These are phyloP conservation scores for Bergia sp. DNA, from an alignment of 92 coral and sea anemone genomes.

Conservation along the genomic window DNA sequence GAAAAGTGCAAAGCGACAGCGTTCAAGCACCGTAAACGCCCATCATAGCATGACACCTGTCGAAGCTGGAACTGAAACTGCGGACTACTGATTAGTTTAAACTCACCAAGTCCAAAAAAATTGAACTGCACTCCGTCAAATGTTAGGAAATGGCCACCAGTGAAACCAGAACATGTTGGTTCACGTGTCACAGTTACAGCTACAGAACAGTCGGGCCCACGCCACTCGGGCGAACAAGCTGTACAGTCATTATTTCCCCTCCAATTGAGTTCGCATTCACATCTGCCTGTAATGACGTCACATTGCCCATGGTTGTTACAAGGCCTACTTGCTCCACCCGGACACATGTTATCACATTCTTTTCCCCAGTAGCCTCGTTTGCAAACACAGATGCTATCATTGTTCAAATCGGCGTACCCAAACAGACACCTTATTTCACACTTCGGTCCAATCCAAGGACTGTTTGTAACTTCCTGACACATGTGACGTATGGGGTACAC, in stretches of 20 bases:
- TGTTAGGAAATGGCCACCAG: constrained; percentile 69
- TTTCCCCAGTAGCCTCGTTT: constrained; percentile 66
- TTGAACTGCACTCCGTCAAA: constrained; percentile 67
- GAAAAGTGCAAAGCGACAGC: constrained; percentile 60
- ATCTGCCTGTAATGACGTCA: constrained; percentile 51
- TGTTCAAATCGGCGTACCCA: constrained; percentile 51
- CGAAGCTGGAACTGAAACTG: constrained; percentile 55
- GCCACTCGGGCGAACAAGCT: constrained; percentile 65
- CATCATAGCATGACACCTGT: constrained; percentile 69
- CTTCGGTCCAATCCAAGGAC: constrained; percentile 63
- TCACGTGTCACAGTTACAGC: constrained; percentile 48
- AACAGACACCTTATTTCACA: constrained; percentile 62
- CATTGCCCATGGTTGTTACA: constrained; percentile 68
- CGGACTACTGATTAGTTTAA: constrained; percentile 53
- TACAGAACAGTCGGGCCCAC: constrained; percentile 58
- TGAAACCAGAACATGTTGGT: constrained; percentile 67
- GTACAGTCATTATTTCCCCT: constrained; percentile 61
- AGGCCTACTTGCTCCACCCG: constrained; percentile 62
- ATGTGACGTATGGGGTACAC: constrained; percentile 59
- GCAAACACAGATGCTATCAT: constrained; percentile 54
- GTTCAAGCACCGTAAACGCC: constrained; percentile 61
- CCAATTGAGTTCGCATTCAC: constrained; percentile 66
- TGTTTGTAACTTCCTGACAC: constrained; percentile 55
- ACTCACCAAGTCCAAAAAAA: constrained; percentile 61
- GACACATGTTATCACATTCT: constrained; percentile 57